Conservation (phyloP, 1,140 invertebrate species). For the Caenorhabditis brenneri region DNA sequence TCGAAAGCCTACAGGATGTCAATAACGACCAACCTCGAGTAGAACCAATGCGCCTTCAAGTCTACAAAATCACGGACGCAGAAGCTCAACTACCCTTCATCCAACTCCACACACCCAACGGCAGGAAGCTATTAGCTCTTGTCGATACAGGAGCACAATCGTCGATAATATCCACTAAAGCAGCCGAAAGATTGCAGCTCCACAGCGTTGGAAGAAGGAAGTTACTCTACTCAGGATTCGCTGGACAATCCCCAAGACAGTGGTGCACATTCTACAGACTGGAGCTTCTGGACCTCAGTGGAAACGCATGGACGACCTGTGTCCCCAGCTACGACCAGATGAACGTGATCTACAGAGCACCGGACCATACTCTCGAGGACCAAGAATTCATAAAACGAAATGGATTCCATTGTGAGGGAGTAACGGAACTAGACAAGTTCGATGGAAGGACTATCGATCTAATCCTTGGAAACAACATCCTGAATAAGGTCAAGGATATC, state of each 20-base stretch:
- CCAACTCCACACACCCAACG: neutral
- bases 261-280: neutral
- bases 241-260: neutral
- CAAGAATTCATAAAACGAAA: neutral
- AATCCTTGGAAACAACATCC: neutral
- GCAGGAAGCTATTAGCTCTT: neutral
- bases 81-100: neutral
- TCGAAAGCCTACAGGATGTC: too few relatives aligned
- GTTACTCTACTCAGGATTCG: neutral
- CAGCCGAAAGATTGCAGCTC: neutral
- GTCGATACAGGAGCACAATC: neutral
- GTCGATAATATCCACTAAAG: neutral
- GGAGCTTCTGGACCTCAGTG: neutral
- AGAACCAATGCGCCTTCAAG: neutral
- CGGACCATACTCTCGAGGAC: neutral
- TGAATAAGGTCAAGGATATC: neutral
- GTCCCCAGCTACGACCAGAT: neutral
- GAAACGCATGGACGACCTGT: neutral
- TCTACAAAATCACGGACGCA: neutral
- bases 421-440: neutral
- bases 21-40: too few relatives aligned
- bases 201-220: neutral
- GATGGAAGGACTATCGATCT: neutral
- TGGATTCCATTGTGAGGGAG: neutral
- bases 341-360: neutral